Evolutionary conservation across 2,797 vertebrate genomes (phyloP), one percentile per base, ranked within the genome.

Genomic region (Sebastiscus tertius): DNA sequence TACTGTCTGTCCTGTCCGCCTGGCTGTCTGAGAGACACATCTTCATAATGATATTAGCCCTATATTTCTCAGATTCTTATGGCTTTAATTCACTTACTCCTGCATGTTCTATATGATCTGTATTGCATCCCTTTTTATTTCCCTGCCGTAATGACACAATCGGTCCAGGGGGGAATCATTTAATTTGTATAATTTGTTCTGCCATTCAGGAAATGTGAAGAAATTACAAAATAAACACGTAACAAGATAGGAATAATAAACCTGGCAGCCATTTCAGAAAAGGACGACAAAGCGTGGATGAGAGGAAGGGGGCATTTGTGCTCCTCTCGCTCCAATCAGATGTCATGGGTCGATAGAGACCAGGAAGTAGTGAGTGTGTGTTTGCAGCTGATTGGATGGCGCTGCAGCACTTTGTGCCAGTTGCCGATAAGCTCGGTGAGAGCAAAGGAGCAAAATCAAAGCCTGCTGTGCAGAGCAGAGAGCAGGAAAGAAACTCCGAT

Each of bases 361-460:
- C 79, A 87, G 87, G 88, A 93, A 89, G 80, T 77, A 71, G 58
- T 72, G 80, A 56, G 72, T 33, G 73, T 55, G 79, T 80, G 62
- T 82, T 75, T 73, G 71, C 64, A 77, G 82, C 79, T 67, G 86
- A 92, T 88, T 88, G 89, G 84, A 77, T 46, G 12, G n/a, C 4
- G 4, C 33, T 24, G 26, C 67, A 79, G 82, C 79, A 69, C 79
- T 90, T 82, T 86, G 83, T 83, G 87, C 59, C 82, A 79, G 73
- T 69, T 79, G 81, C 81, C 34, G 74, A 88, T 89, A 81, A 88
- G 75, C 82, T 56, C 8, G 31, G 60, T 63, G 52, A 80, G 81
- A 86, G 72, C 55, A 74, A 77, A 75, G 49, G 68, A 84, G 67
- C 26, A 14, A 88, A 91, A 73, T 78, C 59, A 79, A 86, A 89